Conservation (phyloP, 2,888 invertebrate genomes). For the Trimorus sp. region DNA sequence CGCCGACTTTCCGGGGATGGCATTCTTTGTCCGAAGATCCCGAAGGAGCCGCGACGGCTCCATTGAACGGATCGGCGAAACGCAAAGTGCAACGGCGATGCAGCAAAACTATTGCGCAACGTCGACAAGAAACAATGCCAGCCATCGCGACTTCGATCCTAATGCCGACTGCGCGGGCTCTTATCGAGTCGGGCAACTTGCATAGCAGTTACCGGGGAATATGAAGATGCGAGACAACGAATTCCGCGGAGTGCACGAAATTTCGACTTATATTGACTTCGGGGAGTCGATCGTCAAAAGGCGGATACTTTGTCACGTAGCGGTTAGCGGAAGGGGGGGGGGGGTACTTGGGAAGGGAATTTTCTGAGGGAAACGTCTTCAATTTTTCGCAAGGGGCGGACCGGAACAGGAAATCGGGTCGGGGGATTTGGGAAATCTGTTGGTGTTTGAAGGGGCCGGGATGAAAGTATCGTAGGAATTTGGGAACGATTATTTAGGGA, state of each 20-base stretch:
- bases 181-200: conserved; percentile 68
- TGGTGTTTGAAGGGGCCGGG: too few species aligned
- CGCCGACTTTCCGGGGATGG: conserved; percentile 42
- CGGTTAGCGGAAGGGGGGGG: not conserved
- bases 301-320: conserved; percentile 2
- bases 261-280: conserved; percentile 46
- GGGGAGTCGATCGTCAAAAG: conserved; percentile 19
- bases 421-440: too few species aligned
- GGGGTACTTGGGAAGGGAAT: too few species aligned
- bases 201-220: conserved; percentile 59
- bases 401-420: too few species aligned
- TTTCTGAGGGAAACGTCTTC: too few species aligned
- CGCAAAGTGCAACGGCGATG: conserved; percentile 75
- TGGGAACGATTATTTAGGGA: too few species aligned
- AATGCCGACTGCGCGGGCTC: conserved; percentile 70
- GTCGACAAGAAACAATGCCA: conserved; percentile 77
- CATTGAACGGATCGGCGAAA: conserved; percentile 72
- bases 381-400: too few species aligned
- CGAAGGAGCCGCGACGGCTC: conserved; percentile 62
- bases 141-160: conserved; percentile 73
- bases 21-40: conserved; percentile 61
- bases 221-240: conserved; percentile 52
- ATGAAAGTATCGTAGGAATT: too few species aligned
- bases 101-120: conserved; percentile 73
- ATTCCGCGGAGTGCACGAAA: conserved; percentile 39